These are phyloP conservation scores for Babyrousa celebensis DNA, from an alignment of 2,797 vertebrate genomes.

Conservation along the genomic window DNA sequence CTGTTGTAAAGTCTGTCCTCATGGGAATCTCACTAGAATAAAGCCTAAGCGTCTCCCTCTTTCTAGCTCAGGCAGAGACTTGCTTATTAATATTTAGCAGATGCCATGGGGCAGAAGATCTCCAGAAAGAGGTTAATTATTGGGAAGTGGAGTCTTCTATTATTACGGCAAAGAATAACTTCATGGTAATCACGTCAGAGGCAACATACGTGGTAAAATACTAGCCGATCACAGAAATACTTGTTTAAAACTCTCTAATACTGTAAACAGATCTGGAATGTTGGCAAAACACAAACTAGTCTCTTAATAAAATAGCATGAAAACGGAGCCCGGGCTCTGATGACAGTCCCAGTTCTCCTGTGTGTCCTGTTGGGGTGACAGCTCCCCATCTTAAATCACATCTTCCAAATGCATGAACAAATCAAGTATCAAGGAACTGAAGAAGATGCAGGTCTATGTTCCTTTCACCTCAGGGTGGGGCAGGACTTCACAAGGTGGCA, in stretches of 20 bases:
- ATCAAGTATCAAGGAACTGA: neutral
- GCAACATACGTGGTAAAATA: neutral
- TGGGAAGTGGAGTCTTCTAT: neutral
- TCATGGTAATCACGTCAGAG: neutral
- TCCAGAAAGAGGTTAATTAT: neutral
- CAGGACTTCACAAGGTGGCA: no score
- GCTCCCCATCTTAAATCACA: neutral
- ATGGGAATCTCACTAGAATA: neutral
- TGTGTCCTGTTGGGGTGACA: accelerated
- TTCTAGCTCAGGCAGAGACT: neutral
- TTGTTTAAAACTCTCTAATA: neutral
- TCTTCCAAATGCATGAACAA: neutral
- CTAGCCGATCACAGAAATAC: neutral
- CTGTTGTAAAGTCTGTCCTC: accelerated
- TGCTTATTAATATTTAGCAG: neutral
- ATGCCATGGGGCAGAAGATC: neutral
- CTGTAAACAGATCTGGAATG: neutral
- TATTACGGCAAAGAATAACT: neutral
- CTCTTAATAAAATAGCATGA: neutral
- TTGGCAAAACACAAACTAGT: neutral
- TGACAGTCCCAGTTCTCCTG: neutral
- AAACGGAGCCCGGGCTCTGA: neutral
- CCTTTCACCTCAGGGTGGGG: accelerated
- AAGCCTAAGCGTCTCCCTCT: neutral
- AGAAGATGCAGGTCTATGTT: no score